These are phyloP conservation scores for Aculops lycopersici DNA, from an alignment of 1,140 invertebrate species.

Conservation along the genomic window DNA sequence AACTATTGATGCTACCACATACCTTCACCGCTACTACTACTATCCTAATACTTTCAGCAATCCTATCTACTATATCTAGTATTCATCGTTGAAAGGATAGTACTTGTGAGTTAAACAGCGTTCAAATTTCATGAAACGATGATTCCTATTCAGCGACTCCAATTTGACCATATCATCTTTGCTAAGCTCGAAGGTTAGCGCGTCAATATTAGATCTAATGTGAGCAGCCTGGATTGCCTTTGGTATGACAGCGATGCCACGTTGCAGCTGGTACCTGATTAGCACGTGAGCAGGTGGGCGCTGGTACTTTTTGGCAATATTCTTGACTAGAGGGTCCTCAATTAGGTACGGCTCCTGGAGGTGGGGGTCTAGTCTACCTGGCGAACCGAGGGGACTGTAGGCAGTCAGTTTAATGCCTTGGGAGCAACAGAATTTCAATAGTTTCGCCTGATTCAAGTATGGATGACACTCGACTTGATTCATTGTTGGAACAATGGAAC, in stretches of 20 bases:
- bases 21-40: too few relatives aligned
- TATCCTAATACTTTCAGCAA: too few relatives aligned
- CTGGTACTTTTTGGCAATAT: constrained; percentile 29
- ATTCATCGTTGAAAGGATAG: constrained; percentile 6
- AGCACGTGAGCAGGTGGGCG: constrained; percentile 44
- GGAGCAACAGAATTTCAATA: constrained; percentile 13
- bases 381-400: constrained; percentile 16
- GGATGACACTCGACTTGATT: constrained; percentile 12
- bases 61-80: neutral
- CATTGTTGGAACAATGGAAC: constrained; percentile 7
- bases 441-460: constrained; percentile 13
- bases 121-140: constrained; percentile 7
- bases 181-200: constrained; percentile 31
- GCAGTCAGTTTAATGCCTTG: constrained; percentile 15
- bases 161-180: constrained; percentile 28
- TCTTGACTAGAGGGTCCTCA: constrained; percentile 27
- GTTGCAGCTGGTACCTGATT: constrained; percentile 34
- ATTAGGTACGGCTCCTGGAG: constrained; percentile 15
- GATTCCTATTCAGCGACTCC: constrained; percentile 6
- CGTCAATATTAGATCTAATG: constrained; percentile 32
- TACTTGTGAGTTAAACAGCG: constrained; percentile 5
- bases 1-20: too few relatives aligned
- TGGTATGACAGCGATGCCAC: constrained; percentile 38
- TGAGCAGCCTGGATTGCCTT: constrained; percentile 34
- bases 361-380: constrained; percentile 8